phyloP scores from a whole-genome alignment of 2,888 invertebrate genomes.

The Mythimna ferrago region DNA sequence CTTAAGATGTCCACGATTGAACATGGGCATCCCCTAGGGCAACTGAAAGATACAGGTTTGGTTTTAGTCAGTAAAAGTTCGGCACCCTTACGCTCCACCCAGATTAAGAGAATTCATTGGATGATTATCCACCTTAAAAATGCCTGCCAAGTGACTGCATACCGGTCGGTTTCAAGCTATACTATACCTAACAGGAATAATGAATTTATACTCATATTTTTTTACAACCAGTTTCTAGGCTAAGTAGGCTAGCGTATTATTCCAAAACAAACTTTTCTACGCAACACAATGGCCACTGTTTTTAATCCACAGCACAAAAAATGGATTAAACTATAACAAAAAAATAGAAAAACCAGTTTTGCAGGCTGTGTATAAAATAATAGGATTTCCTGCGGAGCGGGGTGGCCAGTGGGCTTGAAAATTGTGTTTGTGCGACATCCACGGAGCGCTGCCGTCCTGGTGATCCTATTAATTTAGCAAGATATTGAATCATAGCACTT shows the following conservation, averaged over 20 bases:
- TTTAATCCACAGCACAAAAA: too few species aligned
- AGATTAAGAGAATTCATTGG: too few species aligned
- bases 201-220: not conserved
- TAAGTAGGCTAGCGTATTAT: not conserved
- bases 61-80: too few species aligned
- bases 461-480: slow-evolving; percentile 31
- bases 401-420: slow-evolving; percentile 42
- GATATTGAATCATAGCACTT: slow-evolving; percentile 32
- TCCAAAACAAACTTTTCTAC: not conserved
- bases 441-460: slow-evolving; percentile 11
- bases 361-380: slow-evolving; percentile 32
- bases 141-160: too few species aligned
- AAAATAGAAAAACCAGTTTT: slow-evolving; percentile 8
- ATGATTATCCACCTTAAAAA: too few species aligned
- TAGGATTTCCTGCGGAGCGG: slow-evolving; percentile 45
- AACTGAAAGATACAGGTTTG: too few species aligned
- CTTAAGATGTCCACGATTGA: too few species aligned
- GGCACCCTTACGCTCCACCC: too few species aligned
- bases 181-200: not conserved
- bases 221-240: not conserved
- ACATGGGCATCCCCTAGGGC: too few species aligned
- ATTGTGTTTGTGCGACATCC: slow-evolving; percentile 55
- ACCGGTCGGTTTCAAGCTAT: too few species aligned
- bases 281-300: not conserved
- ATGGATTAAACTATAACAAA: slow-evolving; percentile 13